Evolutionary conservation across 2,113 vertebrate species (phyloP), one percentile per base, ranked within the genome.

Genomic region (Riparia riparia): DNA sequence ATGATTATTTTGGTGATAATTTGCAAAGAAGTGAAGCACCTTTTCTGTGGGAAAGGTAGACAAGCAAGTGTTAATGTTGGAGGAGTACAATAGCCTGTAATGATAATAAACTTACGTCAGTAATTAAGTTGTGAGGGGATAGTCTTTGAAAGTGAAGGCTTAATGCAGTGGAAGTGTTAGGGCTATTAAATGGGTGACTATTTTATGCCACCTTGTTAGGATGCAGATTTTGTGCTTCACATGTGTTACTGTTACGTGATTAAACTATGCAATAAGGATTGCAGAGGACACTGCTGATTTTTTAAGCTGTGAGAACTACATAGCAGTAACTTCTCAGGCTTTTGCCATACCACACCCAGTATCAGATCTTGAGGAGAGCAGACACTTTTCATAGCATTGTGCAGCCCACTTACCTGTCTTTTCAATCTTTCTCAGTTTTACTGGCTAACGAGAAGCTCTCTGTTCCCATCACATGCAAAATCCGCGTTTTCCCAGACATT

Each of bases 381-480:
- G 65, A 42, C 28, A 45, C 44, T 89, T 89, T 89, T 69, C 68
- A 12, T 77, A 86, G 93, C 82, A 45, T 74, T 93, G 88, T 96
- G 96, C 77, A 91, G 53, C 68, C 56, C 86, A 50, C 93, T 94
- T 89, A 88, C 70, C 71, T 94, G 71, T 96, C 60, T 44, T 74
- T 72, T 83, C 80, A 95, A 93, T 72, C 78, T 90, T 90, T 88
- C 90, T 71, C 97, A 99, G 99, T 99, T 96, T 97, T 98, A 86
- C 96, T 99, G 96, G 99, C 99, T 88, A 97, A 99, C 5, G 98
- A 99, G 96, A 99, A 98, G 89, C 98, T 99, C 70, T 99, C 99
- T 6, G 99, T 99, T 94, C 99, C 99, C 5, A 97, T 99, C 97
- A 99, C 99, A 0, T 99, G 99, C 97, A 99, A 99, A 98, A 99